phyloP scores from a whole-genome alignment of 2,888 invertebrate genomes.

The Cataglyphis livida region DNA sequence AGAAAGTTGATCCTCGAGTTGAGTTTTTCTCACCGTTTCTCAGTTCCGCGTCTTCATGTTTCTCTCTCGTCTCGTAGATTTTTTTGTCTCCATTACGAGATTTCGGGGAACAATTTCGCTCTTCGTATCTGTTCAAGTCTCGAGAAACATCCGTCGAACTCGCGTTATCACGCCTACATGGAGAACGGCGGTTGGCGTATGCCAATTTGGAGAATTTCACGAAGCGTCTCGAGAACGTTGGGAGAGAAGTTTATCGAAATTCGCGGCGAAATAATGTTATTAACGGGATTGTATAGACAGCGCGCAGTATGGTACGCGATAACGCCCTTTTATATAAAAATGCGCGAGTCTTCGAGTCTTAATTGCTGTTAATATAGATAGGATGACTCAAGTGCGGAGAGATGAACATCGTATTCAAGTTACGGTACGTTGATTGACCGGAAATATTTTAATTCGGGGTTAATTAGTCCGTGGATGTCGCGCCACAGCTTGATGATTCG shows the following conservation, averaged over 20 bases:
- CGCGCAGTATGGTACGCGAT: conserved; percentile 15
- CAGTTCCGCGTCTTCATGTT: conserved; percentile 7
- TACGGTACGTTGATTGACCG: conserved; percentile 35
- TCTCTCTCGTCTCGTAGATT: neutral
- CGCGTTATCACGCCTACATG: conserved; percentile 69
- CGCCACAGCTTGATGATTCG: neutral
- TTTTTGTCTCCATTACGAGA: conserved; percentile 29
- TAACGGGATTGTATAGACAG: neutral
- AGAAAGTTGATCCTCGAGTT: neutral
- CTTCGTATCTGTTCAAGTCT: conserved; percentile 63
- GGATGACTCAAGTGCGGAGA: conserved; percentile 25
- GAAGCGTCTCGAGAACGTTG: conserved; percentile 12
- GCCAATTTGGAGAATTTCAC: conserved; percentile 67
- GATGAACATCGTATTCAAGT: conserved; percentile 22
- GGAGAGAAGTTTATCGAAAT: conserved; percentile 18
- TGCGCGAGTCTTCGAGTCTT: conserved; percentile 33
- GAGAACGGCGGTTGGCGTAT: conserved; percentile 75
- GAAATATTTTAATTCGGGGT: conserved; percentile 48
- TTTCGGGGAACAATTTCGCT: conserved; percentile 49
- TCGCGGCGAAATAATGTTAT: conserved; percentile 37
- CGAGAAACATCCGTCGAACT: conserved; percentile 68
- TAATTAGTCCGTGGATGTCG: conserved; percentile 46
- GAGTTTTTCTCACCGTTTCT: conserved; percentile 43
- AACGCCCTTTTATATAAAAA: conserved; percentile 27
- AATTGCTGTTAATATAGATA: conserved; percentile 52